Conservation (phyloP, 2,797 vertebrate species). For the Threskiornis aethiopicus region DNA sequence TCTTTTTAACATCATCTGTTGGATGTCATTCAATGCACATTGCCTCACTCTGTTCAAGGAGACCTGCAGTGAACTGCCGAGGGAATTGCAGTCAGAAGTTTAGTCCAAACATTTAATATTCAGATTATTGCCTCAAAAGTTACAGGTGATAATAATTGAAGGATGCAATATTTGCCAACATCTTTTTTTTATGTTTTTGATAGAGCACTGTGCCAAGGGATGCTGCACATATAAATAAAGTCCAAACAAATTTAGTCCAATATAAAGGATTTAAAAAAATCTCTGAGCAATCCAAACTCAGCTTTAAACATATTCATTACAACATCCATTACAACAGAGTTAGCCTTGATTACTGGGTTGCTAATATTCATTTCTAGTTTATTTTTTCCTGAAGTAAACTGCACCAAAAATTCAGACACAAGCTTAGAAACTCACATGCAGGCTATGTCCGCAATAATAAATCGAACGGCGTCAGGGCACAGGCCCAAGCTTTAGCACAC, state of each 20-base stretch:
- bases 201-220: not conserved
- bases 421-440: not conserved
- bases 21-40: slow-evolving; percentile 15
- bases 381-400: not conserved
- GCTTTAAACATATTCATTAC: not conserved
- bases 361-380: not conserved
- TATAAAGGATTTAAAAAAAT: not conserved
- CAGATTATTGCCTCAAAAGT: not conserved
- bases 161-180: not conserved
- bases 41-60: not conserved
- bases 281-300: not conserved
- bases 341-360: not conserved
- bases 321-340: not conserved
- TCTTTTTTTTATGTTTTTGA: not conserved
- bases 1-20: slow-evolving; percentile 44
- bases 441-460: not conserved
- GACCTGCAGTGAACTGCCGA: not conserved
- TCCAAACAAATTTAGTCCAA: not conserved
- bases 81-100: slow-evolving; percentile 17
- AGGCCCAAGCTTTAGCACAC: not conserved
- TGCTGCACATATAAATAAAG: not conserved
- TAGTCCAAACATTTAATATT: not conserved
- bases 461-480: rapidly evolving
- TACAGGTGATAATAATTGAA: slow-evolving; percentile 45
- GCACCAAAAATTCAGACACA: not conserved